Conservation (phyloP, 2,797 vertebrate genomes). For the Tokudaia tokunoshimensis region DNA sequence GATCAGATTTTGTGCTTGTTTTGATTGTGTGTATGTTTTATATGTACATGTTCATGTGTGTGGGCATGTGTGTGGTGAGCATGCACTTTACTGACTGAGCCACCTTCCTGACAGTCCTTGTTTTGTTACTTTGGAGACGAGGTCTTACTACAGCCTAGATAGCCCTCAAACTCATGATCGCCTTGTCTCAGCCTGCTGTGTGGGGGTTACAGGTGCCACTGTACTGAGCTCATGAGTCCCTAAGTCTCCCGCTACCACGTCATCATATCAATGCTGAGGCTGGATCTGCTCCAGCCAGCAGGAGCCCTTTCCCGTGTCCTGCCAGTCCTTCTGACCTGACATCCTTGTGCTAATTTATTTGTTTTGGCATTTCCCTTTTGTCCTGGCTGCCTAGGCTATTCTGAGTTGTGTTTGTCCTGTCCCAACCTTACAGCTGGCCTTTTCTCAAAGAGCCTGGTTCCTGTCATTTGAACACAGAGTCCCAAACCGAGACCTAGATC, state of each 20-base stretch:
- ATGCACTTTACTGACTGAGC: background rate
- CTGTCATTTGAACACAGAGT: background rate
- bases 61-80: background rate
- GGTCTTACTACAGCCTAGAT: background rate
- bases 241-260: background rate
- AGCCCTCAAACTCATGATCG: background rate
- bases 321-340: background rate
- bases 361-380: background rate
- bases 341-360: background rate
- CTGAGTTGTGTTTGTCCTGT: background rate
- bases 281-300: background rate
- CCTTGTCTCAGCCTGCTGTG: background rate
- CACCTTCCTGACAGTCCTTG: background rate
- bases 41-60: no score
- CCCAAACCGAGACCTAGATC: background rate
- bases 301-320: background rate
- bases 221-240: background rate
- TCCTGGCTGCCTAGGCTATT: background rate
- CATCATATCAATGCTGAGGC: background rate
- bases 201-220: background rate
- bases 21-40: background rate
- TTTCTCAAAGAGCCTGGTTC: constrained; percentile 22
- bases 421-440: background rate
- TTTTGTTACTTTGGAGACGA: background rate
- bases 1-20: background rate